phyloP scores from a whole-genome alignment of 2,888 invertebrate species.

The Escarpia spicata region DNA sequence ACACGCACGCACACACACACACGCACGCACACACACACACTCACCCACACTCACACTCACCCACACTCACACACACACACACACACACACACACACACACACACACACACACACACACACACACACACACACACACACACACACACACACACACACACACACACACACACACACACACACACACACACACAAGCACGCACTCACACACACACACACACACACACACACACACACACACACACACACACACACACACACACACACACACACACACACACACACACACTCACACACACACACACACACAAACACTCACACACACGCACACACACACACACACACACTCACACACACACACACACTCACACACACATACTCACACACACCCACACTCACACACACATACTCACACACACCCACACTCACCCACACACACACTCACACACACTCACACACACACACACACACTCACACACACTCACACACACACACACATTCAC shows the following conservation, averaged over 20 bases:
- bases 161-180: too few species aligned
- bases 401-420: conserved; percentile 22
- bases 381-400: conserved; percentile 20
- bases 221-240: not conserved
- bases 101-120: too few species aligned
- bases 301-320: conserved; percentile 8
- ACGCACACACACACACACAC: not conserved
- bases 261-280: not conserved
- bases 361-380: not conserved
- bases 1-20: not conserved
- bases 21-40: too few species aligned
- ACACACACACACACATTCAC: conserved; percentile 25
- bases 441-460: not conserved
- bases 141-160: too few species aligned
- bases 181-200: too few species aligned
- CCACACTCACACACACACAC: too few species aligned
- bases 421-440: conserved; percentile 8
- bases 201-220: conserved; percentile 12
- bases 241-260: not conserved
- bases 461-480: not conserved
- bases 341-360: too few species aligned
- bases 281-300: conserved; percentile 23
- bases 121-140: too few species aligned
- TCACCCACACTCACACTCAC: too few species aligned
- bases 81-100: too few species aligned